Conservation (phyloP, 2,888 invertebrate species). For the Parthenolecanium corni region DNA sequence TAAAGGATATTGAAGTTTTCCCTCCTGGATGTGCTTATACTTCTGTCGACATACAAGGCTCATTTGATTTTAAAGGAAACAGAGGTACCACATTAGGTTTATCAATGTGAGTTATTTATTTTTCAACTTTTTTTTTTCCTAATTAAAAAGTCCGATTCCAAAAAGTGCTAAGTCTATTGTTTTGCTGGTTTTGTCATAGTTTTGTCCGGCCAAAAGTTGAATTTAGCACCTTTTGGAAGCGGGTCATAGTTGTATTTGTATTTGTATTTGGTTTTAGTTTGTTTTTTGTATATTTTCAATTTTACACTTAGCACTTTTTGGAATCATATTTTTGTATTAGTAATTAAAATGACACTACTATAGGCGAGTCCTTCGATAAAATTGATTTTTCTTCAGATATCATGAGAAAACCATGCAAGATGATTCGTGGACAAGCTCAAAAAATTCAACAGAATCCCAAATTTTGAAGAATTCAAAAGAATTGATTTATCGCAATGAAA, state of each 20-base stretch:
- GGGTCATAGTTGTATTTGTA: no score
- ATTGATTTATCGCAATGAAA: slow-evolving; percentile 2
- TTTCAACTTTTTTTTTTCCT: neutral
- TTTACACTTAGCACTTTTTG: no score
- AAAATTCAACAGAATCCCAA: slow-evolving; percentile 9
- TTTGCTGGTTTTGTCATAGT: no score
- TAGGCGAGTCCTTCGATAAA: no score
- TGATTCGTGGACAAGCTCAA: slow-evolving; percentile 3
- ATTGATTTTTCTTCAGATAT: no score
- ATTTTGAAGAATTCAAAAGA: neutral
- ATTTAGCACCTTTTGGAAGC: no score
- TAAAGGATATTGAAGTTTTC: slow-evolving; percentile 34
- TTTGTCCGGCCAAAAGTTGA: neutral
- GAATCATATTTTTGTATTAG: no score
- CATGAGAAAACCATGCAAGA: slow-evolving; percentile 10
- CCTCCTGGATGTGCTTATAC: slow-evolving; percentile 29
- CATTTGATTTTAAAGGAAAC: slow-evolving; percentile 13
- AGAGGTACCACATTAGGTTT: slow-evolving; percentile 5
- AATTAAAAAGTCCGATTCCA: no score
- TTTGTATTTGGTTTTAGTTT: no score
- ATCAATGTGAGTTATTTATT: slow-evolving; percentile 17
- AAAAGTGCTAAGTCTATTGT: no score
- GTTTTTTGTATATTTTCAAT: no score
- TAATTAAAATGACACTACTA: no score
- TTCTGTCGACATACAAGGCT: neutral